Percentiles rank a stretch among this genome's conserved stretches.
These are phyloP conservation scores for Cheumatopsyche charites DNA, from an alignment of 1,140 invertebrate species.

Conservation along the genomic window DNA sequence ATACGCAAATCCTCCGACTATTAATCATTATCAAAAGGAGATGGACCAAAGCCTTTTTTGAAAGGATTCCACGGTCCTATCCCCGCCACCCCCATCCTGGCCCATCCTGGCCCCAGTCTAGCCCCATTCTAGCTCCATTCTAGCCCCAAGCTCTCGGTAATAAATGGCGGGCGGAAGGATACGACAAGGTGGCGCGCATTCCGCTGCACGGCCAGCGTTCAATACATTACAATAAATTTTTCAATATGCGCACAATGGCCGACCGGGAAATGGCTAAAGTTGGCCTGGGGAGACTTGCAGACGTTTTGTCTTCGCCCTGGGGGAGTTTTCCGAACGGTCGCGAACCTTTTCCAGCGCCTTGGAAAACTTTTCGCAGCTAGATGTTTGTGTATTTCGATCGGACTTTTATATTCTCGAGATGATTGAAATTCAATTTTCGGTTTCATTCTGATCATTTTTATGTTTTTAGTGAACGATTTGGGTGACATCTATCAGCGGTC, in stretches of 20 bases:
- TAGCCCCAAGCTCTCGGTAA: too few species aligned
- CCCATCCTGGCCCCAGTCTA: too few species aligned
- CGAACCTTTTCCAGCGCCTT: neutral
- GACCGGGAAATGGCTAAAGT: constrained; percentile 29
- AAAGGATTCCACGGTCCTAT: constrained; percentile 1
- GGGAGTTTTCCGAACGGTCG: neutral
- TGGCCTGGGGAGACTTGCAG: constrained; percentile 27
- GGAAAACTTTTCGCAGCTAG: too few species aligned
- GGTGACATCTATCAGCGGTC: too few species aligned
- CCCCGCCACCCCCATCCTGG: constrained; percentile 9
- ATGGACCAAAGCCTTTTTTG: constrained; percentile 33
- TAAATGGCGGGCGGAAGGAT: constrained; percentile 7
- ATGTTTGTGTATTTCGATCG: too few species aligned
- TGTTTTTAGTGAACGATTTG: too few species aligned
- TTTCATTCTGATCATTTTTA: too few species aligned
- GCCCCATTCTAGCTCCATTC: too few species aligned
- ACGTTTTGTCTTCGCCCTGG: constrained; percentile 29
- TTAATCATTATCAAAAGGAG: constrained; percentile 32
- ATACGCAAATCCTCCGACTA: constrained; percentile 28
- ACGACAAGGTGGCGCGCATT: constrained; percentile 3
- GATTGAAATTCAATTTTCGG: too few species aligned
- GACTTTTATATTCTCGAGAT: too few species aligned
- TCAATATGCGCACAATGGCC: constrained; percentile 36
- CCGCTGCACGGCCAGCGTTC: constrained; percentile 18
- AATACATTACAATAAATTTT: constrained; percentile 37